Conservation (phyloP, 2,113 vertebrate species). For the Otus sunia region DNA sequence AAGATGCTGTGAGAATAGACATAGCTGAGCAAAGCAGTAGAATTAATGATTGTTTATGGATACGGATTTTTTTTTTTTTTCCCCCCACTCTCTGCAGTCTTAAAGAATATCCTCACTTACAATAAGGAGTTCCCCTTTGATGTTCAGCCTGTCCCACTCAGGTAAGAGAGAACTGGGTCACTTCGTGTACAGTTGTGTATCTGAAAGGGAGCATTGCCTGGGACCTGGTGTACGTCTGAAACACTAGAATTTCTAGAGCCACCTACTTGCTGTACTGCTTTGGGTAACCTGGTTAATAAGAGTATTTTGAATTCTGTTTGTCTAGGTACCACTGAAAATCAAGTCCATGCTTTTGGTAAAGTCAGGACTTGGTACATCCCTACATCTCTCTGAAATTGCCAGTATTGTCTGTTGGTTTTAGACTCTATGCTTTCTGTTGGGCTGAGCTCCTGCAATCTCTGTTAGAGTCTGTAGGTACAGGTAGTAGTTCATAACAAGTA, state of each 20-base stretch:
- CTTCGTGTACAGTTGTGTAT: not conserved
- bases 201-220: not conserved
- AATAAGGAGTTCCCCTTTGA: conserved; percentile 98
- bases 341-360: not conserved
- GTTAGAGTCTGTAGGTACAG: not conserved
- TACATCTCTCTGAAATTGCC: not conserved
- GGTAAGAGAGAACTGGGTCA: conserved; percentile 76
- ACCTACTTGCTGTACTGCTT: not conserved
- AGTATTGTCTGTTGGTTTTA: not conserved
- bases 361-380: not conserved
- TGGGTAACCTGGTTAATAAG: not conserved
- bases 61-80: not conserved
- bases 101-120: conserved; percentile 93
- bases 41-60: not conserved
- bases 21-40: not conserved
- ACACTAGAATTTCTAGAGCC: not conserved
- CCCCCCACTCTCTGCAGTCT: conserved; percentile 77
- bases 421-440: not conserved
- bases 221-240: not conserved
- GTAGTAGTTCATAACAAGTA: not conserved
- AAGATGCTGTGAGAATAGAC: not conserved
- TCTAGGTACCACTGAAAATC: not conserved
- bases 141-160: conserved; percentile 94
- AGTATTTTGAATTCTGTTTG: not conserved
- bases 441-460: not conserved